These are phyloP conservation scores for Phyllotis vaccarum DNA, from an alignment of 2,797 vertebrate species.

Conservation along the genomic window DNA sequence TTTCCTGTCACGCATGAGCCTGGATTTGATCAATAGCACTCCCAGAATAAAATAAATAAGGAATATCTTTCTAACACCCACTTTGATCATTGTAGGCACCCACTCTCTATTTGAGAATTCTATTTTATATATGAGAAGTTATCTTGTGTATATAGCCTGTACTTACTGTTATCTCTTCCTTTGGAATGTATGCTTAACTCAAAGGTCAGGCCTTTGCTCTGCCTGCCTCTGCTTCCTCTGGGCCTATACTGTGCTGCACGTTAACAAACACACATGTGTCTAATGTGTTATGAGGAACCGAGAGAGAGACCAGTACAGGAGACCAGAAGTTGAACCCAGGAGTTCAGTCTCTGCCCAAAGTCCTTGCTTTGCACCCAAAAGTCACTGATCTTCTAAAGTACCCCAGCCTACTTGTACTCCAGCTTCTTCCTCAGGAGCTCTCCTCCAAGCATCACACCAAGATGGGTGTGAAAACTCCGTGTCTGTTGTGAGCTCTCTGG, in stretches of 20 bases:
- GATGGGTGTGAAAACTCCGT: not conserved
- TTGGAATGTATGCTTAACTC: not conserved
- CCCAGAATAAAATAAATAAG: not conserved
- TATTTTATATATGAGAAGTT: not conserved
- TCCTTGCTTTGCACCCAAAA: not conserved
- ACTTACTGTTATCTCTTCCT: not conserved
- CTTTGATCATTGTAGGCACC: not conserved
- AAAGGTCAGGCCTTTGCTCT: not conserved
- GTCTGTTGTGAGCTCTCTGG: not conserved
- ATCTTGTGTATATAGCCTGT: not conserved
- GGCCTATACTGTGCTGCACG: fast-evolving
- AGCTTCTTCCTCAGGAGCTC: not conserved
- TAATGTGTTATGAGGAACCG: not conserved
- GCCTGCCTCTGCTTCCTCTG: not conserved
- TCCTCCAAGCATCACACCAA: not conserved
- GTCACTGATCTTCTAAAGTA: not conserved
- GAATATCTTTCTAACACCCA: not conserved
- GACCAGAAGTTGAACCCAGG: not conserved
- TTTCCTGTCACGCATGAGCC: not conserved
- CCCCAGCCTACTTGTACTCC: not conserved
- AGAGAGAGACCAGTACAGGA: not conserved
- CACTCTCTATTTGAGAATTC: not conserved
- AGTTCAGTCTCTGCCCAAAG: not conserved
- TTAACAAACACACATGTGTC: not conserved
- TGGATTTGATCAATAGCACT: not conserved